Conservation (phyloP, 2,797 vertebrate species). For the Myotis pilosus region DNA sequence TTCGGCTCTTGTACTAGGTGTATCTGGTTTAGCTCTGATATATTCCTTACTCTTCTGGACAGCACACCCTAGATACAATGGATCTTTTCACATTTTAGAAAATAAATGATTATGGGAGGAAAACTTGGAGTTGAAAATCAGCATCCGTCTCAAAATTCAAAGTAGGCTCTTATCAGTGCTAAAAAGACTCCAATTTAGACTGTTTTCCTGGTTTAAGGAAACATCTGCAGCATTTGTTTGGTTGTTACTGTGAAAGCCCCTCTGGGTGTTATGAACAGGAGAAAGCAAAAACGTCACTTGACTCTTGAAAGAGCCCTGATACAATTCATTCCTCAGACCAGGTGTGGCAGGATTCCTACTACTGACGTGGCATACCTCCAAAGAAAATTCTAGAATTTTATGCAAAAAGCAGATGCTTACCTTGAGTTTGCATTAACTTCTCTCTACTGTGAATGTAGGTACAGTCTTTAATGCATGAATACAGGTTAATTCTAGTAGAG, state of each 20-base stretch:
- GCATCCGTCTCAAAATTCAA: neutral
- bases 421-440: neutral
- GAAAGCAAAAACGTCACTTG: neutral
- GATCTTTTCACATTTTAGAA: neutral
- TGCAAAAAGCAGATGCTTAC: neutral
- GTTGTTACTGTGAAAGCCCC: neutral
- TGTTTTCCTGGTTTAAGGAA: neutral
- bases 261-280: neutral
- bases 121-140: neutral
- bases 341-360: neutral
- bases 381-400: neutral
- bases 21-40: neutral
- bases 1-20: neutral
- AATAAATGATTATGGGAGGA: neutral
- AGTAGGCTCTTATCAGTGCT: neutral
- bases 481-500: neutral
- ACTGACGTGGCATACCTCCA: neutral
- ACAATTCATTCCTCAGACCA: constrained; percentile 6
- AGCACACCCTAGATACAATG: neutral
- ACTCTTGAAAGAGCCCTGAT: neutral
- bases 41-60: neutral
- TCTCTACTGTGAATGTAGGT: neutral
- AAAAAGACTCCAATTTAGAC: neutral
- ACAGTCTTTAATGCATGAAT: neutral
- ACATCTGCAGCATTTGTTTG: neutral